Conservation (phyloP, 2,113 vertebrate species). For the Blennius ocellaris region DNA sequence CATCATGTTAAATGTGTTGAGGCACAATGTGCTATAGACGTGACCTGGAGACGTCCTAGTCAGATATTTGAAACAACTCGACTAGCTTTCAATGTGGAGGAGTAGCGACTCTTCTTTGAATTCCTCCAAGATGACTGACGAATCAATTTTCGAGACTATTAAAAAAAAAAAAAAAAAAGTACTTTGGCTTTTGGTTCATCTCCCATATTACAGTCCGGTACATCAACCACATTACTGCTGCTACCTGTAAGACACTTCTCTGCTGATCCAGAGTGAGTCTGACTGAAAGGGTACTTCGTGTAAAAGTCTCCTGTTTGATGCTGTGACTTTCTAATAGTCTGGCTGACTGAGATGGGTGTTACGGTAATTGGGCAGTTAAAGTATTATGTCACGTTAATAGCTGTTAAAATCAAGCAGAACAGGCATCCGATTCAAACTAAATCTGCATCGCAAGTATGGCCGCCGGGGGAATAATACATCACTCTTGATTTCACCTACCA, state of each 20-base stretch:
- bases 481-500: constrained; percentile 42
- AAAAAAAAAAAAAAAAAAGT: too few species aligned
- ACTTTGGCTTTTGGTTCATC: too few species aligned
- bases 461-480: constrained; percentile 44
- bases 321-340: constrained; percentile 10
- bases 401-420: constrained; percentile 35
- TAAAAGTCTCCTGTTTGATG: constrained; percentile 6
- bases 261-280: constrained; percentile 8
- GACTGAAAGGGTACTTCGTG: constrained; percentile 24
- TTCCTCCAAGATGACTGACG: too few species aligned
- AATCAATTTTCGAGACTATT: too few species aligned
- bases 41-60: too few species aligned
- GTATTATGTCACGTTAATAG: constrained; percentile 46
- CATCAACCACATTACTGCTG: not conserved
- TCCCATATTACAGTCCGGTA: too few species aligned
- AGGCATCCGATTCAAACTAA: constrained; percentile 43
- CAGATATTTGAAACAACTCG: too few species aligned
- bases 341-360: constrained; percentile 35
- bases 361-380: constrained; percentile 33
- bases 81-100: too few species aligned
- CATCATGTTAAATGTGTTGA: too few species aligned
- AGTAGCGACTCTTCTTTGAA: too few species aligned
- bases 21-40: too few species aligned
- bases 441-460: constrained; percentile 35
- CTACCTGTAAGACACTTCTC: not conserved